Evolutionary conservation across 2,113 vertebrate species (phyloP).

Genomic region (Rhinolophus sinicus): DNA sequence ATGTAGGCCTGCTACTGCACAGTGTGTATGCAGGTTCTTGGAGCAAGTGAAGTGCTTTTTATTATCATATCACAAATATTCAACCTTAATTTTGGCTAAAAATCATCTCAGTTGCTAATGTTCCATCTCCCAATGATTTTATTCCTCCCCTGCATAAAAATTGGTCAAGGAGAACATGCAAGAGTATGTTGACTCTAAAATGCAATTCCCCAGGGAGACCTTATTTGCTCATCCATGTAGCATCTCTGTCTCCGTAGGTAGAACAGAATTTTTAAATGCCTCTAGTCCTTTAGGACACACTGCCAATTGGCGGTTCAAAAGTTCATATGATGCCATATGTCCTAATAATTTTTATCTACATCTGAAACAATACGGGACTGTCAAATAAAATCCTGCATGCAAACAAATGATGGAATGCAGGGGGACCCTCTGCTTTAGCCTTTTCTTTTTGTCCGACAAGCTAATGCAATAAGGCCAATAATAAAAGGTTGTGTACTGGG

Average conservation of each 20-base stretch:
- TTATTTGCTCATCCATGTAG: conserved; percentile 48
- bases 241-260: conserved; percentile 48
- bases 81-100: conserved; percentile 71
- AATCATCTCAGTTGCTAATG: conserved; percentile 72
- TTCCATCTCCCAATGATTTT: conserved; percentile 67
- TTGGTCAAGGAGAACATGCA: conserved; percentile 46
- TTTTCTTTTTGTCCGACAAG: conserved; percentile 90
- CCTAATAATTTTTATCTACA: conserved; percentile 88
- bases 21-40: neutral
- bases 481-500: conserved; percentile 92
- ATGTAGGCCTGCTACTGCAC: neutral
- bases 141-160: conserved; percentile 63
- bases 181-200: conserved; percentile 66
- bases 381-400: conserved; percentile 89
- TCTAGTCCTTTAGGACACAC: conserved; percentile 59
- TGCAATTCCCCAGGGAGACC: conserved; percentile 14
- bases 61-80: conserved; percentile 49
- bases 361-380: conserved; percentile 86
- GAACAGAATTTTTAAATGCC: conserved; percentile 71
- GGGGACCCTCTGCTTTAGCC: conserved; percentile 87
- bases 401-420: conserved; percentile 93
- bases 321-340: conserved; percentile 84
- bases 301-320: conserved; percentile 85
- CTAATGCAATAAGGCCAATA: conserved; percentile 93
- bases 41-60: conserved; percentile 23